Evolutionary conservation across 2,113 vertebrate species (phyloP).

Genomic region (Sapajus apella): DNA sequence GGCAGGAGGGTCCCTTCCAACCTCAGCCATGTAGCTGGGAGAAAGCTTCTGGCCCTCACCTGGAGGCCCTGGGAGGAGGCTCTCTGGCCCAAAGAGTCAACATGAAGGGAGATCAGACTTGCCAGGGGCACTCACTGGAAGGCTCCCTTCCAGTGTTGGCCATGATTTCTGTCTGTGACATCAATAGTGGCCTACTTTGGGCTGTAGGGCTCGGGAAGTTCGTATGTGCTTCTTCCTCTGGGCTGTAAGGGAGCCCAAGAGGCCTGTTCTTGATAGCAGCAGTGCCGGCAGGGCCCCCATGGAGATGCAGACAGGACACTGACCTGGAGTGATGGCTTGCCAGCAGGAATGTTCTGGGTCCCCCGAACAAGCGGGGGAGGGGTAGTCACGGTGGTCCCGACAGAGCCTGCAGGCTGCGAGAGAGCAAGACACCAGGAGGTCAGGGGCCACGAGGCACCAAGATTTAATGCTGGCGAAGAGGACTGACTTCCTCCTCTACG

Average conservation of each 20-base stretch:
- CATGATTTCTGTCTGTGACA: background rate
- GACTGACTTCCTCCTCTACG: background rate
- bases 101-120: background rate
- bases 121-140: background rate
- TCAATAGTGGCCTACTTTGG: background rate
- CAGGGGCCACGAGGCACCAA: background rate
- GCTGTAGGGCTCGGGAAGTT: background rate
- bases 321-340: constrained; percentile 94
- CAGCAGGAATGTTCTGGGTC: constrained; percentile 88
- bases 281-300: background rate
- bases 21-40: background rate
- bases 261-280: background rate
- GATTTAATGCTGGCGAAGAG: background rate
- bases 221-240: no score
- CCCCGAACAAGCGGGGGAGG: constrained; percentile 95
- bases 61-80: background rate
- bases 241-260: background rate
- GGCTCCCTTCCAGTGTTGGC: no score
- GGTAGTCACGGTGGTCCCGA: constrained; percentile 88
- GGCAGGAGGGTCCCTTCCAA: background rate
- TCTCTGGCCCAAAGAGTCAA: background rate
- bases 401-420: constrained; percentile 85
- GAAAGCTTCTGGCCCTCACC: background rate
- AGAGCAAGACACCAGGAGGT: constrained; percentile 53
- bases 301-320: constrained; percentile 60